Base-by-base conservation (phyloP, 2,797 vertebrate genomes). In the Chelmon rostratus region DNA sequence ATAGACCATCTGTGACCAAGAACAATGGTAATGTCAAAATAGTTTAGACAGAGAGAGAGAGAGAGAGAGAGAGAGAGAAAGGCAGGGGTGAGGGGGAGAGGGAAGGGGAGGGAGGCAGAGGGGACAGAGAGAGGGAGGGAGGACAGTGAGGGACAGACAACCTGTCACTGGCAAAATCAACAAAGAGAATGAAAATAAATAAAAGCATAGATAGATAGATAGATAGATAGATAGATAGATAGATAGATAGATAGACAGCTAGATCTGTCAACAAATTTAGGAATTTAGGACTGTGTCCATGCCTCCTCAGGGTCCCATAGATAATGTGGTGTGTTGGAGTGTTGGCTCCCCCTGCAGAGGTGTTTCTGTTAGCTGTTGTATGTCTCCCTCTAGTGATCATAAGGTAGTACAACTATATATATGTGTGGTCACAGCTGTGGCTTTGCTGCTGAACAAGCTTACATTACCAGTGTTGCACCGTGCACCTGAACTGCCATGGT, bases 1-100 rank as follows among this genome's bases (percentile, higher is more conserved):
- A 94, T 88, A 28, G 85, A 53, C 92, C 93, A 94, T 94, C 91
- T 94, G 92, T 86, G 89, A 79, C 65, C 64, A 81, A 47, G 77
- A 86, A 93, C 89, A 92, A 91, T 82, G 67, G 54, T 46, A 8
- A 80, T 83, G 83, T 89, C 83, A 80, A 56, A 53, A 70, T 57
- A 79, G 70, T 81, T 70, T 63, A 72, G 57, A 58, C 12, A 78
- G 15, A 62, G 28, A 49, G n/a, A 56, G 42, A 40, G 58, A 57
- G 33, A 37, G 61, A 8, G 18, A 3, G 3, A 4, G 5, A 15
- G 15, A n/a, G 13, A 13, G 16, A 18, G 46, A 13, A n/a, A 49
- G 44, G 12, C 23, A 25, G 50, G n/a, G 23, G 8, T 2, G 10
- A 3, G 3, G 15, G 3, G 10, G 18, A 16, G 10, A 15, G 21